Conservation (phyloP, 2,888 invertebrate species). For the Stenodera caucasica region DNA sequence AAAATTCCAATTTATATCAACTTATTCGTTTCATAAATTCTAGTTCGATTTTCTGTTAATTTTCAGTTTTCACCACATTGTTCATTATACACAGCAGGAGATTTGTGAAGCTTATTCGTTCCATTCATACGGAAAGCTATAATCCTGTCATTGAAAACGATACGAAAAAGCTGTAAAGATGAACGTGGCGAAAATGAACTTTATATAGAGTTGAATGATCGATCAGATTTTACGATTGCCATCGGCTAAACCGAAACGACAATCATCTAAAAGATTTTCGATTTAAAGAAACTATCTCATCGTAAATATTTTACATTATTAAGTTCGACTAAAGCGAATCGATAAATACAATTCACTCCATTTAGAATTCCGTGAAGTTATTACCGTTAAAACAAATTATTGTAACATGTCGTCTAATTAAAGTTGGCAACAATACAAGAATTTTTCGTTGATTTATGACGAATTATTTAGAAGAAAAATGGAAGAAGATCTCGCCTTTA, state of each 20-base stretch:
- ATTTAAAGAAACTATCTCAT: not conserved
- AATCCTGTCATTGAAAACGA: conserved; percentile 35
- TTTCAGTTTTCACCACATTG: not conserved
- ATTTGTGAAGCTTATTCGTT: conserved; percentile 32
- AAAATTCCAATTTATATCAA: not conserved
- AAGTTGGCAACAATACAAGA: not conserved
- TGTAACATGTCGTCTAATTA: not conserved
- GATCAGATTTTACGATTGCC: not conserved
- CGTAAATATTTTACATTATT: not conserved
- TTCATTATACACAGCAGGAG: conserved; percentile 22
- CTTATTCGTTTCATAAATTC: too few relatives aligned
- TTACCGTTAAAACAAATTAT: not conserved
- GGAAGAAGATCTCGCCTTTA: not conserved
- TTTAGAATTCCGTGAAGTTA: conserved; percentile 24
- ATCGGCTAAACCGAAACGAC: not conserved
- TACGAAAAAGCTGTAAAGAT: conserved; percentile 35
- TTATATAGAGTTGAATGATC: not conserved
- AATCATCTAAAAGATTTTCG: not conserved
- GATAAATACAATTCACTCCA: conserved; percentile 12
- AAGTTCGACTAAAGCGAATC: too few relatives aligned
- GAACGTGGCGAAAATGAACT: not conserved
- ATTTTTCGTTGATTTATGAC: not conserved
- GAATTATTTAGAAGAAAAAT: not conserved
- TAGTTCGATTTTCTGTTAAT: not conserved
- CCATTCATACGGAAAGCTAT: conserved; percentile 29